phyloP scores from a whole-genome alignment of 2,888 invertebrate genomes.

The Sussaba pulchella region DNA sequence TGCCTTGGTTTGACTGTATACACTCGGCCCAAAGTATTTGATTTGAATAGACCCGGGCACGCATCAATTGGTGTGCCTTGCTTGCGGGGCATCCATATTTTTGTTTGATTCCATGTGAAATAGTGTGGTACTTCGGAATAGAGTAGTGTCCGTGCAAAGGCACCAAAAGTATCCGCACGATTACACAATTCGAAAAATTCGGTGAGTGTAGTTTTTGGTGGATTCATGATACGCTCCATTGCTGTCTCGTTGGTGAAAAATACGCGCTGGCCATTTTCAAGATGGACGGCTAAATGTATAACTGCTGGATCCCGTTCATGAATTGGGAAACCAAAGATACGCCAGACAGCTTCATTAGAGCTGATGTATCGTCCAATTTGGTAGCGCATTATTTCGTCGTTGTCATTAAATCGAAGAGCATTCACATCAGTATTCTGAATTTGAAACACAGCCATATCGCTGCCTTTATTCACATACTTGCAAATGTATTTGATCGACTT shows the following conservation, averaged over 20 bases:
- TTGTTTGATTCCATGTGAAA: constrained; percentile 39
- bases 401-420: neutral
- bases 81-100: constrained; percentile 52
- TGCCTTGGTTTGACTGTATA: constrained; percentile 53
- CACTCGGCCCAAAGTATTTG: neutral
- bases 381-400: constrained; percentile 1
- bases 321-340: no score
- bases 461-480: constrained; percentile 12
- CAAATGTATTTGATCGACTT: constrained; percentile 38
- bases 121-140: constrained; percentile 56
- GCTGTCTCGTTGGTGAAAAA: neutral
- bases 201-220: no score
- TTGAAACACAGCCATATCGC: constrained; percentile 2
- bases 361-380: neutral
- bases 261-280: constrained; percentile 70
- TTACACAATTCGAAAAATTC: constrained; percentile 15
- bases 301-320: constrained; percentile 53
- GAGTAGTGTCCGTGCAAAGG: constrained; percentile 61
- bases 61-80: constrained; percentile 42
- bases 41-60: neutral
- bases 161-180: constrained; percentile 45
- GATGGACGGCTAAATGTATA: constrained; percentile 73
- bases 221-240: neutral
- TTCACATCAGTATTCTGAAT: neutral
- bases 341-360: no score